phyloP scores from a whole-genome alignment of 2,113 vertebrate species.

The Myotis davidii region DNA sequence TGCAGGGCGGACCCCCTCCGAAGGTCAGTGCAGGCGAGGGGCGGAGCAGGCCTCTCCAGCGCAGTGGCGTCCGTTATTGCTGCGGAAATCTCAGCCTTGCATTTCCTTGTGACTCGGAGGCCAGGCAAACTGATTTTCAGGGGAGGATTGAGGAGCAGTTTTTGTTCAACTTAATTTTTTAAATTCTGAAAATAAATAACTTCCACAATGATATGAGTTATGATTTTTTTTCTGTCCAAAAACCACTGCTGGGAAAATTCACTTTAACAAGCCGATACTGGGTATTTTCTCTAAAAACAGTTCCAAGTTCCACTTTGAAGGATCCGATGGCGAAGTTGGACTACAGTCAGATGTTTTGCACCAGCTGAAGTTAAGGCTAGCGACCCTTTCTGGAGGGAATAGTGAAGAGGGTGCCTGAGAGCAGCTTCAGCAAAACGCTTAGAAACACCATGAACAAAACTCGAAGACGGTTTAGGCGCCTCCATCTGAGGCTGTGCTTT shows the following conservation, averaged over 20 bases:
- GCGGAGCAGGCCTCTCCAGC: constrained; percentile 68
- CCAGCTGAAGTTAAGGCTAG: constrained; percentile 78
- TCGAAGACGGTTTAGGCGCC: constrained; percentile 54
- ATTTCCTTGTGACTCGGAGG: neutral
- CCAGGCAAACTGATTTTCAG: neutral
- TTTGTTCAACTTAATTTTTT: constrained; percentile 42
- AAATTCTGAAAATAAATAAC: constrained; percentile 67
- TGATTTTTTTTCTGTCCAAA: constrained; percentile 52
- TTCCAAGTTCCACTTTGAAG: neutral
- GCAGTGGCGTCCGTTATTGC: constrained; percentile 82
- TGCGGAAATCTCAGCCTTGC: constrained; percentile 76
- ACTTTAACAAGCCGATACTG: constrained; percentile 3
- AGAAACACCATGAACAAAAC: constrained; percentile 45
- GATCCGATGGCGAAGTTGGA: constrained; percentile 20
- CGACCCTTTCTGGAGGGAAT: constrained; percentile 69
- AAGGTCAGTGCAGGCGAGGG: constrained; percentile 76
- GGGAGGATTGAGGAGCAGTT: constrained; percentile 53
- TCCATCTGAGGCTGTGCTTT: constrained; percentile 77
- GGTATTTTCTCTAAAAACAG: constrained; percentile 23
- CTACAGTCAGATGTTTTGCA: constrained; percentile 62
- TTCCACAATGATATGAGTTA: constrained; percentile 54
- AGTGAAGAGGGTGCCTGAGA: constrained; percentile 65
- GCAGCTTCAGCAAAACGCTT: constrained; percentile 67
- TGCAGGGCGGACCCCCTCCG: neutral
- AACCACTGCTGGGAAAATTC: constrained; percentile 49